Conservation (phyloP, 1,140 invertebrate genomes). For the Microplitis mediator region DNA sequence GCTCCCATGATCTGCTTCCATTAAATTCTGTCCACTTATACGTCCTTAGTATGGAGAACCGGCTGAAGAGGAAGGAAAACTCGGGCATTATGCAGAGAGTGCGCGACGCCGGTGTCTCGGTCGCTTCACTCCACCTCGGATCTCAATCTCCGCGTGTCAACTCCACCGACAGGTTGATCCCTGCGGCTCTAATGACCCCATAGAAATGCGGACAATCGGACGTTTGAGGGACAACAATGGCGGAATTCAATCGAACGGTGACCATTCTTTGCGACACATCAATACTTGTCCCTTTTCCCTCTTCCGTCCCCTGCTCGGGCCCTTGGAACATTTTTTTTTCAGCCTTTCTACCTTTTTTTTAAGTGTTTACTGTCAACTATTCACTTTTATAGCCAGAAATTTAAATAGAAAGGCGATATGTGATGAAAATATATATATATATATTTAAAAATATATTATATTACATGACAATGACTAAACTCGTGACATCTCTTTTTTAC, state of each 20-base stretch:
- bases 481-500: too few species aligned
- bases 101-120: constrained; percentile 17
- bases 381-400: not conserved
- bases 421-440: too few species aligned
- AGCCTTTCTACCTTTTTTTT: too few species aligned
- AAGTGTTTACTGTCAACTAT: too few species aligned
- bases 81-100: constrained; percentile 20
- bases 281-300: not conserved
- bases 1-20: too few species aligned
- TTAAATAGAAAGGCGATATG: not conserved
- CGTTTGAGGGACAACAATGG: constrained; percentile 30
- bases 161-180: constrained; percentile 26
- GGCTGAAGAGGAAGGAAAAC: too few species aligned
- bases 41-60: too few species aligned
- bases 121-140: constrained; percentile 19
- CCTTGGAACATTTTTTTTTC: not conserved
- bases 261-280: constrained; percentile 11
- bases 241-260: constrained; percentile 14
- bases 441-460: too few species aligned
- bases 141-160: constrained; percentile 25
- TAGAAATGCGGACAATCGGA: constrained; percentile 33
- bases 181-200: constrained; percentile 31
- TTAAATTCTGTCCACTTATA: too few species aligned
- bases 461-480: too few species aligned
- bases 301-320: not conserved